Percentiles rank a stretch among this genome's conserved stretches.
Conservation (phyloP, 2,113 vertebrate species). For the Xenopus borealis region DNA sequence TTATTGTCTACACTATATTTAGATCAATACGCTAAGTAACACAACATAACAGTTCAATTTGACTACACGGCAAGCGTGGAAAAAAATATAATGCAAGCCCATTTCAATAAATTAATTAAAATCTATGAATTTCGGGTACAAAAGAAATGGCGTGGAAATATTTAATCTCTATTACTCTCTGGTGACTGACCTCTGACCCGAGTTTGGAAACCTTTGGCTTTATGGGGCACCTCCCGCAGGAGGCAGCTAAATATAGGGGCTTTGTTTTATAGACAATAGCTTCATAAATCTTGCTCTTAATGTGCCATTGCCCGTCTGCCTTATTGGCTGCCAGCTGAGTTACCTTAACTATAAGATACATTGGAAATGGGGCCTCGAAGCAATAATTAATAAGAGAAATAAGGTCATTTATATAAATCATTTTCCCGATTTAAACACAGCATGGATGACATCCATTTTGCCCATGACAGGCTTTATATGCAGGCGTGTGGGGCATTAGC, state of each 20-base stretch:
- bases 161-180: constrained; percentile 39
- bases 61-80: background rate
- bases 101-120: constrained; percentile 38
- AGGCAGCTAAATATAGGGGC: constrained; percentile 19
- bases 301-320: constrained; percentile 10
- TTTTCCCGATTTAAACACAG: background rate
- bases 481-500: background rate
- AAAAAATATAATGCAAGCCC: background rate
- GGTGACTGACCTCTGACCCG: constrained; percentile 32
- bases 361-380: constrained; percentile 6
- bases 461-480: background rate
- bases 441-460: background rate
- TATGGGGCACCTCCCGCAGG: constrained; percentile 1
- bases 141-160: constrained; percentile 33
- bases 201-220: constrained; percentile 25
- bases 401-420: background rate
- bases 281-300: constrained; percentile 38
- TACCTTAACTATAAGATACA: constrained; percentile 1
- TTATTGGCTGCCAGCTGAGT: constrained; percentile 13
- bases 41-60: background rate
- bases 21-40: background rate
- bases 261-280: constrained; percentile 42
- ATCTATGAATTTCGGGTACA: constrained; percentile 22
- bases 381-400: constrained; percentile 7
- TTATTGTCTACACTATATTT: background rate